Evolutionary conservation across 1,140 invertebrate genomes (phyloP), one percentile per base, ranked within the genome.

Genomic region (Drosophila pseudoobscura): DNA sequence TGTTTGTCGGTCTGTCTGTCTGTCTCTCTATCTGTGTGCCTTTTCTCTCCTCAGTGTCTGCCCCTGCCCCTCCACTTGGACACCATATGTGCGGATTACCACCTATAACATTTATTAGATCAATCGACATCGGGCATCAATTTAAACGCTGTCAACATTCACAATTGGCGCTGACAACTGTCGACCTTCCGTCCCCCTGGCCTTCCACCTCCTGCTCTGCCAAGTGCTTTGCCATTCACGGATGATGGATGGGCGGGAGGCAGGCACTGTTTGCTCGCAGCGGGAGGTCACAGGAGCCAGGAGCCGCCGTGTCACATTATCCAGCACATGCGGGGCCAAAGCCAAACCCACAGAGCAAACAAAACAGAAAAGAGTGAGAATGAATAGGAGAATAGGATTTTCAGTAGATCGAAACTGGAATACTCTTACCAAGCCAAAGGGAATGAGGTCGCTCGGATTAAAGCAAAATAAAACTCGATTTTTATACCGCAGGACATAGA

Each of bases 91-190:
- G 83, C 75, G 31, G 31, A 35, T 35, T 35, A 35, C 82, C 82
- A 87, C 82, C 83, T 87, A 88, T 88, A 69, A 89, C 72, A 88
- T 87, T 87, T 87, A 88, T 88, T 87, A 76, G 78, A 79, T 79
- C 83, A 88, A 87, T 87, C 83, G 83, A 78, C 64, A 35, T 35
- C 31, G 75, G 70, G 62, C 82, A 88, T 87, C 82, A 87, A 82
- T 78, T 88, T 78, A 82, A 75, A 83, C 72, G 82, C 78, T 80
- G 75, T 88, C 83, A 87, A 59, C 75, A 75, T 61, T 47, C 62
- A 57, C 83, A 82, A 83, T 78, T 78, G 75, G 15, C 66, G 59
- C 59, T 76, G 78, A 88, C 78, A 87, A 82, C 70, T 85, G 74
- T 69, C 43, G 71, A 69, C 63, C 71, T 58, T 56, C 7, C 11